Percentiles rank a stretch among this genome's conserved stretches.
phyloP scores from a whole-genome alignment of 2,888 invertebrate genomes.

The Melangyna quadrimaculata region DNA sequence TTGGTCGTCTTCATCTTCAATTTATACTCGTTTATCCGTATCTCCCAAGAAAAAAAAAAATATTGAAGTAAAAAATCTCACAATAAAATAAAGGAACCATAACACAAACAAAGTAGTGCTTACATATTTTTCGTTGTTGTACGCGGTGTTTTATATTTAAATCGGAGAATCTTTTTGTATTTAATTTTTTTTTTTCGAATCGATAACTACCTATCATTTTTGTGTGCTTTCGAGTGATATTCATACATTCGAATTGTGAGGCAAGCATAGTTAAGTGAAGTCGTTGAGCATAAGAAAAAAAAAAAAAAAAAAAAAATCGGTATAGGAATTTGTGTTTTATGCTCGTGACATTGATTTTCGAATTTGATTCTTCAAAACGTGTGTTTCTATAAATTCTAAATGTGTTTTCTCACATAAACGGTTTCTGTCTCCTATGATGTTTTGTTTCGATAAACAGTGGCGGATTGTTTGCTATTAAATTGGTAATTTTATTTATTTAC shows the following conservation, averaged over 20 bases:
- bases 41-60: background rate
- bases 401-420: background rate
- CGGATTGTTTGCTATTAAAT: constrained; percentile 19
- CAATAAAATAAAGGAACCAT: background rate
- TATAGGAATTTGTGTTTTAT: background rate
- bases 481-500: constrained; percentile 4
- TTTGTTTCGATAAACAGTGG: constrained; percentile 6
- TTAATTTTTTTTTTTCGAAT: constrained; percentile 37
- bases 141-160: constrained; percentile 21
- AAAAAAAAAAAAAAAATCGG: background rate
- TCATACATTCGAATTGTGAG: constrained; percentile 9
- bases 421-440: background rate
- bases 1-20: constrained; percentile 39
- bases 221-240: constrained; percentile 31
- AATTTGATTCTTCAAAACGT: constrained; percentile 1
- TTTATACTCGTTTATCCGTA: constrained; percentile 9
- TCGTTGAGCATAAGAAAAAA: background rate
- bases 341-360: constrained; percentile 17
- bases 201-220: background rate
- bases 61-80: background rate
- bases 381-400: constrained; percentile 20
- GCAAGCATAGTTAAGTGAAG: background rate
- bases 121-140: background rate
- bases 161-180: constrained; percentile 10
- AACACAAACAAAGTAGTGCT: background rate